Base-by-base conservation (phyloP, 2,113 vertebrate genomes). In the Callipepla californica region DNA sequence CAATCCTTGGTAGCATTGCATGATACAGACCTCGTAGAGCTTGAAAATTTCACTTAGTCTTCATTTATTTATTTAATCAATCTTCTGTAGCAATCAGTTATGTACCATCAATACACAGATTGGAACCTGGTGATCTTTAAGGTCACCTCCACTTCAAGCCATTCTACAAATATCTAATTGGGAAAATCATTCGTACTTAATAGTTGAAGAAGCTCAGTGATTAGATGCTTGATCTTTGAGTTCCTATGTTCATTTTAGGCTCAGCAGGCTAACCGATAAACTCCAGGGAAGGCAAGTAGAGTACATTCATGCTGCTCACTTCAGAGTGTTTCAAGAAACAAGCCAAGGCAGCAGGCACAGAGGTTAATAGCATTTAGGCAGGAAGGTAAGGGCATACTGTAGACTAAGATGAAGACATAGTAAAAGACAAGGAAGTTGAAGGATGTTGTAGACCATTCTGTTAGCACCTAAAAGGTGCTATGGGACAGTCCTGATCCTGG, bases 381-480 rank as follows among this genome's bases (percentile, higher is more conserved):
- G 50, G 38, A 78, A 55, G 11, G 5, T 51, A 45, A 28, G 9
- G 14, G 23, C 4, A 66, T 53, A 68, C 4, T 26, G 45, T 1
- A 51, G 32, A 58, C 73, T 26, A 83, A 59, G 14, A 51, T 3
- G 38, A 70, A 84, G 36, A 32, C 5, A 32, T 63, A 7, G 1
- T 44, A 40, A 84, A 84, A 58, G 28, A 21, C 11, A 13, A 45
- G 26, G 30, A 79, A 85, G n/a, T 47, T 57, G 13, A 61, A 57
- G 15, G 26, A 3, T 44, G 8, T 32, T 70, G 12, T 18, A 50
- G 74, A 70, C 11, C 19, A 42, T 0, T 0, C 23, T 42, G 28
- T 48, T 14, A 7, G 34, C 19, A 66, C 20, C n/a, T 59, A 30
- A 7, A 58, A 82, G n/a, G 32, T 72, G 13, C 15, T 72, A 13